Evolutionary conservation across 2,113 vertebrate genomes (phyloP).

Genomic region (Tragelaphus strepsiceros): DNA sequence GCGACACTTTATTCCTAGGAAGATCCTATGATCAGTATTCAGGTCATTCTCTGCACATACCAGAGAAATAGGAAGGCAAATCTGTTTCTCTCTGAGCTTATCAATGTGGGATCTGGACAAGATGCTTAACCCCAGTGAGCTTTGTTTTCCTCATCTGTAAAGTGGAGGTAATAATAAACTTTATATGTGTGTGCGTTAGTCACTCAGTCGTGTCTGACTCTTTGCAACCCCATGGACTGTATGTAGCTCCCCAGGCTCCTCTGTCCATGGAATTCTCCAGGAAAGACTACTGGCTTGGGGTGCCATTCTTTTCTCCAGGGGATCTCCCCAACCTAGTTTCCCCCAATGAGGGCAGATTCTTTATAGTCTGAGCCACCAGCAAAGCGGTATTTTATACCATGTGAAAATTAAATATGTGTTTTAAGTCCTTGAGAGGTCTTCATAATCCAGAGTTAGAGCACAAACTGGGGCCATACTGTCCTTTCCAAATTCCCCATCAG

Average conservation of each 20-base stretch:
- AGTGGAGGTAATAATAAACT: not conserved
- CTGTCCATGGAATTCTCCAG: not conserved
- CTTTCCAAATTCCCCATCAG: not conserved
- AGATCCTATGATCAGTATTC: not conserved
- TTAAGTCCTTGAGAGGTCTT: not conserved
- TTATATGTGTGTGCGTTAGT: not conserved
- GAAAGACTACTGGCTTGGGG: not conserved
- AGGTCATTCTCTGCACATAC: not conserved
- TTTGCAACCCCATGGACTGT: not conserved
- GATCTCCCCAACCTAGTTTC: rapidly evolving
- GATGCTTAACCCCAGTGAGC: not conserved
- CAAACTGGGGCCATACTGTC: not conserved
- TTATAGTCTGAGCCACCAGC: not conserved
- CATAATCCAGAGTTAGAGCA: not conserved
- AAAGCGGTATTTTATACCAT: not conserved
- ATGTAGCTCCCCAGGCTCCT: not conserved
- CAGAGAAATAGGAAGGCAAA: not conserved
- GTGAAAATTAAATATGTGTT: not conserved
- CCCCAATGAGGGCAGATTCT: not conserved
- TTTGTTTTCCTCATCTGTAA: not conserved
- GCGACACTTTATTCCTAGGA: not conserved
- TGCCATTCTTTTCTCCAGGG: not conserved
- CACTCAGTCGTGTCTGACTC: rapidly evolving
- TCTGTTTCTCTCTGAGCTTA: not conserved
- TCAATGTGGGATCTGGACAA: not conserved